A percentile compares a stretch with the other conserved stretches of the same genome.
Evolutionary conservation across 2,888 invertebrate genomes (phyloP).

Genomic region (Thysanoteuthis rhombus): DNA sequence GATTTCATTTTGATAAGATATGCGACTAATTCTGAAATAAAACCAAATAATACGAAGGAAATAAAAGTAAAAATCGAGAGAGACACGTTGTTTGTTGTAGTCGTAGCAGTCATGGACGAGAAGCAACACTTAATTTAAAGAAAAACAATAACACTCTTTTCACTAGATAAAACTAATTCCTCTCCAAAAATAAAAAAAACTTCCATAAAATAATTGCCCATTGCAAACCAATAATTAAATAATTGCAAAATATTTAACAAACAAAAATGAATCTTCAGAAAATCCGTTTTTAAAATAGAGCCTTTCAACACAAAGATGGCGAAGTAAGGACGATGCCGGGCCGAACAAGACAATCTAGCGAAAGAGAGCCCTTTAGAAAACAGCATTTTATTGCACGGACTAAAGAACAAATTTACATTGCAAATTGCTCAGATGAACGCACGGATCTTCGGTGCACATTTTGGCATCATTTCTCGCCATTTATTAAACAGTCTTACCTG

Average conservation of each 20-base stretch:
- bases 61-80: background rate
- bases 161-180: background rate
- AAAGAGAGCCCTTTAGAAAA: background rate
- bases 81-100: background rate
- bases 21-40: no score
- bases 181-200: background rate
- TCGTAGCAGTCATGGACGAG: background rate
- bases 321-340: background rate
- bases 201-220: background rate
- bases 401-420: background rate
- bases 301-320: conserved; percentile 17
- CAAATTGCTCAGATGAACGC: background rate
- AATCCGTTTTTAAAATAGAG: background rate
- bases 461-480: background rate
- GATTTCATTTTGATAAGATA: no score
- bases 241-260: background rate
- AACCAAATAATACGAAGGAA: no score
- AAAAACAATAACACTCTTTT: background rate
- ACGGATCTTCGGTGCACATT: background rate
- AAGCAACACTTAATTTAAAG: background rate
- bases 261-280: background rate
- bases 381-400: background rate
- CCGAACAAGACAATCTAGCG: background rate
- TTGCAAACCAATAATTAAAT: background rate
- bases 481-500: conserved; percentile 71